Percentiles rank a stretch among this genome's conserved stretches.
Evolutionary conservation across 2,797 vertebrate species (phyloP).

Genomic region (Tolypeutes matacus): DNA sequence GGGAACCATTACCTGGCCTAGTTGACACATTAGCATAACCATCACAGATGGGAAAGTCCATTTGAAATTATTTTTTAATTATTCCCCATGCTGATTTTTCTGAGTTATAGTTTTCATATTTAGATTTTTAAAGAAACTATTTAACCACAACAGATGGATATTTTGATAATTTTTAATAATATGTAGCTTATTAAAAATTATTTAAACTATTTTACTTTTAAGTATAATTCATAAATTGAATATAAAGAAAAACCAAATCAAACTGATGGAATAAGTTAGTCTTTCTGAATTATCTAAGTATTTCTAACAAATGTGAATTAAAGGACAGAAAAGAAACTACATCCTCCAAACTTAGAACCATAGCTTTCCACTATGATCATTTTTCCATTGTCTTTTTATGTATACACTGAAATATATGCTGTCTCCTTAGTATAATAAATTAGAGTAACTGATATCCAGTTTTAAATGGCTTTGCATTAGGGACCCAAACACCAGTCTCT

Average conservation of each 20-base stretch:
- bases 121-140: conserved; percentile 71
- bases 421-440: not conserved
- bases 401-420: not conserved
- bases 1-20: no score
- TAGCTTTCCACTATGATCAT: not conserved
- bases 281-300: conserved; percentile 27
- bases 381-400: not conserved
- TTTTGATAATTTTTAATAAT: conserved; percentile 65
- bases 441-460: not conserved
- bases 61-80: conserved; percentile 34
- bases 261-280: conserved; percentile 53
- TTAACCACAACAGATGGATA: conserved; percentile 65
- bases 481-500: not conserved
- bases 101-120: conserved; percentile 61
- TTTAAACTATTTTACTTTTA: conserved; percentile 62
- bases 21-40: no score
- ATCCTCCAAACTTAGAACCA: not conserved
- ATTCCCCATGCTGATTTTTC: conserved; percentile 70
- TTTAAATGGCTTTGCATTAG: not conserved
- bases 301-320: conserved; percentile 41
- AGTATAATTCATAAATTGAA: conserved; percentile 72
- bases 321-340: not conserved
- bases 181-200: conserved; percentile 51
- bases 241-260: conserved; percentile 51
- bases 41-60: conserved; percentile 52